Evolutionary conservation across 2,888 invertebrate species (phyloP).

Genomic region (Phymatocera aterrima): DNA sequence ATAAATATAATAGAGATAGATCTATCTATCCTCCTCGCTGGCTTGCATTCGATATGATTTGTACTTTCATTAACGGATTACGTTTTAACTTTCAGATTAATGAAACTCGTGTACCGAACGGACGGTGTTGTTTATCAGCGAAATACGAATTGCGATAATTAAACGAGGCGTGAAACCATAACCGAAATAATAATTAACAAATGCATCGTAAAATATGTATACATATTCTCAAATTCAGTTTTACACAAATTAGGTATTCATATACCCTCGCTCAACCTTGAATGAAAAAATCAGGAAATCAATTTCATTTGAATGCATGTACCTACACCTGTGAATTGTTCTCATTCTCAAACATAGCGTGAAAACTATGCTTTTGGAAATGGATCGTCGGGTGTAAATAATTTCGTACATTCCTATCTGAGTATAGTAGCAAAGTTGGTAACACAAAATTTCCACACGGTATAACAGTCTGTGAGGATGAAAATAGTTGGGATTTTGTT

Average conservation of each 20-base stretch:
- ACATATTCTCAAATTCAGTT: neutral
- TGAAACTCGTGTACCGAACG: conserved; percentile 25
- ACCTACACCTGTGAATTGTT: no score
- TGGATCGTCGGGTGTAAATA: no score
- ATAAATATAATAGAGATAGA: no score
- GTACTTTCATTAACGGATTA: conserved; percentile 49
- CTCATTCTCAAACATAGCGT: no score
- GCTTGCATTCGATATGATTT: conserved; percentile 42
- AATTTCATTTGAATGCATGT: no score
- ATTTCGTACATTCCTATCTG: no score
- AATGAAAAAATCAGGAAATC: no score
- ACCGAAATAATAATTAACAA: conserved; percentile 24
- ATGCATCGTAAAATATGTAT: neutral
- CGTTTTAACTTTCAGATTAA: conserved; percentile 46
- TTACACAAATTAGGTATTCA: no score
- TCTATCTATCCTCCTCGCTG: neutral
- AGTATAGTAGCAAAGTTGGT: no score
- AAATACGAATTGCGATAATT: conserved; percentile 36
- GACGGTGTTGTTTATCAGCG: conserved; percentile 44
- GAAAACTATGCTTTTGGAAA: no score
- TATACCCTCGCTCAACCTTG: no score
- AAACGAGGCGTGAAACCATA: conserved; percentile 27
- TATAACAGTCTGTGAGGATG: neutral
- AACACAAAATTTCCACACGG: no score
- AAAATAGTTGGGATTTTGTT: neutral